Base-by-base conservation (phyloP, 2,888 invertebrate genomes). In the Agyllia agylla region DNA sequence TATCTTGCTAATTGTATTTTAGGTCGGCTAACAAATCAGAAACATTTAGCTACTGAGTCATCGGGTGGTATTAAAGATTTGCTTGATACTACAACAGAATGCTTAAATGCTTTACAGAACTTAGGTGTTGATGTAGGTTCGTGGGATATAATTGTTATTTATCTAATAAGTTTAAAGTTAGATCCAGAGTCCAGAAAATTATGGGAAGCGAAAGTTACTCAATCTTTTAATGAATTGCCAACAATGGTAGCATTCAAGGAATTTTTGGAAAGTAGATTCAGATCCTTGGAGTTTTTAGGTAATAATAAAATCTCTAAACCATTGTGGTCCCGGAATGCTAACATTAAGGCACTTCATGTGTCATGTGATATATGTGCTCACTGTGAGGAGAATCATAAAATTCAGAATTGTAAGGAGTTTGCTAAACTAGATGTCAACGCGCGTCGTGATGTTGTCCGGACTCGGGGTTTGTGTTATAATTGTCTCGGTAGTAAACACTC, bases 401-500 rank as follows among this genome's bases (percentile, higher is more conserved):
- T 94, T 13, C n/a, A 1, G 9, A 86, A 85, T 86, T 95, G 93
- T 85, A 94, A 93, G 27, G 70, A 81, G 9, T 94, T 94, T 89
- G 82, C 49, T 3, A 92, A 93, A 17, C 30, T 86, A 73, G 38
- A 87, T 70, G 77, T 85, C 20, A 83, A 92, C 15, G 49, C 27
- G 11, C 86, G 88, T 9, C 89, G 92, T 85, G 70, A 86, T 6
- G 92, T 93, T 90, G 93, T 91, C 2, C 84, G 85, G 42, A 30
- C 70, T 11, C 92, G 91, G 13, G 77, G 83, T 9, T 38, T 94
- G 6, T 94, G 94, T 85, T 95, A 93, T 80, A 92, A 93, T 81
- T 95, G 94, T 77, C 85, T 95, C 8, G 86, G 84, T 13, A 35
- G 42, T 5, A 93, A 91, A 78, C 94, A 94, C 49, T 84, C 89